Evolutionary conservation across 2,888 invertebrate genomes (phyloP), one percentile per base, ranked within the genome.

Genomic region (Trachelus tabidus): DNA sequence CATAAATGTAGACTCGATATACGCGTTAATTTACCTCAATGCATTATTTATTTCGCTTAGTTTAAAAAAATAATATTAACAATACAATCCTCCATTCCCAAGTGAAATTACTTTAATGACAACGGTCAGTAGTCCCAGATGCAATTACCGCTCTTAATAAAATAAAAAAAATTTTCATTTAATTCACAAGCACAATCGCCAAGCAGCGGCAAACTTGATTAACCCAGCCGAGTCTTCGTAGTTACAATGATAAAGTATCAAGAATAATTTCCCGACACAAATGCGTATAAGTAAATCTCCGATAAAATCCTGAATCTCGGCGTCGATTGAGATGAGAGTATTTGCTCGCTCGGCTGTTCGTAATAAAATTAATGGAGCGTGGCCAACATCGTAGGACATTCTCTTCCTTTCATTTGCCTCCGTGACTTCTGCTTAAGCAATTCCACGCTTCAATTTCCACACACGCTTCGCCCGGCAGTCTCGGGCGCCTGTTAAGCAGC

Each of bases 321-420:
- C 56, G 56, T 83, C 83, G 83, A 83, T 85, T 76, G 81, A 80
- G 83, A 83, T 75, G 82, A 80, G 82, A 83, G 82, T 83, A 83
- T 79, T 81, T 77, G 81, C 83, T 83, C 84, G 84, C 81, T 69
- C 75, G 77, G 79, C 82, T 83, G 84, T 82, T 83, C 83, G 85
- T 87, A 89, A 88, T 89, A 89, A 89, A 89, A 87, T 89, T 89
- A 89, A 89, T 89, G 88, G 89, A 87, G 86, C 87, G 87, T 88
- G 81, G 83, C 85, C 80, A 85, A 83, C 82, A 82, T 80, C 82
- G 82, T 81, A 85, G 82, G 83, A 85, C 85, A 84, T 85, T 84
- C 82, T 84, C 85, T 81, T 85, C 82, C 85, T 87, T 87, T 86
- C 81, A 84, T 85, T 83, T 82, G 83, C 82, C 82, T 80, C 82